Evolutionary conservation across 1,140 invertebrate genomes (phyloP), one percentile per base, ranked within the genome.

Genomic region (Spodoptera frugiperda): DNA sequence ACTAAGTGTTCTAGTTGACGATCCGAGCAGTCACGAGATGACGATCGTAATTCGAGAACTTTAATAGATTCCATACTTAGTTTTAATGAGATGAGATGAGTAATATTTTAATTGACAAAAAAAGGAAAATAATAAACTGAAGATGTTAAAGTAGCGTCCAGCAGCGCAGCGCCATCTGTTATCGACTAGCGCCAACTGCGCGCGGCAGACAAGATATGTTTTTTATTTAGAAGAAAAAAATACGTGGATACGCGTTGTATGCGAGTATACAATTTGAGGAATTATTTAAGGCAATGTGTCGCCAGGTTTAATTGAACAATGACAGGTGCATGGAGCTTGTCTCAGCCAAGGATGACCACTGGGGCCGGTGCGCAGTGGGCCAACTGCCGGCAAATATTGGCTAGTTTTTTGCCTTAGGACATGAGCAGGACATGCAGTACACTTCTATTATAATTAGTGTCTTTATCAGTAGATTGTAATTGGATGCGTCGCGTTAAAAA

Each of bases 1-100:
- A 91, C 76, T 51, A 72, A 87, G 87, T 92, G 92, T 92, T 93
- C 92, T 91, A 93, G 87, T 92, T 93, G 90, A 93, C 90, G 91
- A 89, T 89, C 86, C 87, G 78, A 88, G 82, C 84, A 82, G 84
- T 86, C 84, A 79, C 83, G 73, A 82, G 82, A 87, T 84, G 77
- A 78, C 65, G 63, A 76, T 71, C 44, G 67, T 65, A 72, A 71
- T 72, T 72, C 55, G 76, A 72, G 46, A 65, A 72, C 71, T 49
- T 73, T 76, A 61, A 79, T 76, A 73, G 78, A 76, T 59, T 75
- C 46, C 21, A 57, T 59, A 53, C 54, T 74, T 68, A 78, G 15
- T 51, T 54, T 70, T 75, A 73, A 74, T 73, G 55, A 73, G 71
- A 73, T 74, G 61, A 81, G 63, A 68, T 74, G 65, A 63, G 39